phyloP scores from a whole-genome alignment of 1,140 invertebrate species.

The Maniola jurtina region DNA sequence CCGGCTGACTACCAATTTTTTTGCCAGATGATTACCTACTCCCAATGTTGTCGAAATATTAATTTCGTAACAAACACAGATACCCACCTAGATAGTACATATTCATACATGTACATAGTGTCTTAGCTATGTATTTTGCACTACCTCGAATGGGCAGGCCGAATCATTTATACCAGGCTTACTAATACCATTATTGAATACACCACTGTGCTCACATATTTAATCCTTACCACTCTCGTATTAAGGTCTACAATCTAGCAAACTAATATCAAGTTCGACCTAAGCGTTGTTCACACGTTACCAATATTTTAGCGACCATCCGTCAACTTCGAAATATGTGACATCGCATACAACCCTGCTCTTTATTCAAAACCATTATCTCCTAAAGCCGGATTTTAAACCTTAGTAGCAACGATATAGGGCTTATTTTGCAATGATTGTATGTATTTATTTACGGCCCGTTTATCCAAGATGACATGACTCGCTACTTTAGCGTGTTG shows the following conservation, averaged over 20 bases:
- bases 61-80: no score
- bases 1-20: no score
- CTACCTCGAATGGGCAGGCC: background rate
- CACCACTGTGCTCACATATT: background rate
- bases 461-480: constrained; percentile 17
- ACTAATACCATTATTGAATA: constrained; percentile 20
- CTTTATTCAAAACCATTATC: constrained; percentile 16
- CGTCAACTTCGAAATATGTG: constrained; percentile 29
- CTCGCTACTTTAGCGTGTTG: constrained; percentile 21
- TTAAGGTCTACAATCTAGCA: constrained; percentile 6
- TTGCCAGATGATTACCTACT: no score
- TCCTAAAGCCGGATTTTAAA: background rate
- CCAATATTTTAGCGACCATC: constrained; percentile 31
- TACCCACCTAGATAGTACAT: no score
- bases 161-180: constrained; percentile 21
- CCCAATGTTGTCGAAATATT: no score
- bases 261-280: background rate
- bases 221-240: background rate
- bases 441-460: constrained; percentile 6
- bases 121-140: no score
- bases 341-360: constrained; percentile 23
- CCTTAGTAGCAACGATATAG: background rate
- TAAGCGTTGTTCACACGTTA: constrained; percentile 27
- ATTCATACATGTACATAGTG: no score
- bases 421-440: constrained; percentile 2